These are phyloP conservation scores for Arizona elegans DNA, from an alignment of 2,113 vertebrate species.

Conservation along the genomic window DNA sequence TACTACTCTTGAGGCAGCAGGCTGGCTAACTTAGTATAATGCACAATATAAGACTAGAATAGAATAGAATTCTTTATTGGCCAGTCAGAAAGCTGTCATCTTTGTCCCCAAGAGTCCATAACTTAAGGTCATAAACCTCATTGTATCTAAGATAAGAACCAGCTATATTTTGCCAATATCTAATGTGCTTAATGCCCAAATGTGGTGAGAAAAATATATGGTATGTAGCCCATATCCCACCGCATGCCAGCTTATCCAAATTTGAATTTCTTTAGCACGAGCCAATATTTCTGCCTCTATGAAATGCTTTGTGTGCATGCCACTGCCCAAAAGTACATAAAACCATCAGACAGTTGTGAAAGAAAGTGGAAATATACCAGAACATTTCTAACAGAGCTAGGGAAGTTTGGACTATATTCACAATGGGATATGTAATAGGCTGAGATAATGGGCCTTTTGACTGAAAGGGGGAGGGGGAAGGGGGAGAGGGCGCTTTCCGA, in stretches of 20 bases:
- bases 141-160: not conserved
- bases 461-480: not conserved
- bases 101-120: not conserved
- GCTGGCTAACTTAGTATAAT: not conserved
- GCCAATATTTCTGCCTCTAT: not conserved
- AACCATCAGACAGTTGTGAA: not conserved
- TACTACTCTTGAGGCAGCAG: not conserved
- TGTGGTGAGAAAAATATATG: not conserved
- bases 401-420: constrained; percentile 5
- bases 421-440: not conserved
- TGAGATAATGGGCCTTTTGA: constrained; percentile 10
- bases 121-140: not conserved
- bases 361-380: constrained; percentile 3
- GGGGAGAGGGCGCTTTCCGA: not conserved
- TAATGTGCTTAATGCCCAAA: not conserved
- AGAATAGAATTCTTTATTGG: no score
- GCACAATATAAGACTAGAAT: not conserved
- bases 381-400: constrained; percentile 1
- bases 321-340: not conserved
- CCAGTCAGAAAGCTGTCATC: not conserved
- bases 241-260: not conserved
- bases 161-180: not conserved
- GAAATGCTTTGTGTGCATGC: not conserved
- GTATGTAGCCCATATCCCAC: not conserved
- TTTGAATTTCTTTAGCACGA: not conserved